Evolutionary conservation across 2,888 invertebrate species (phyloP), one percentile per base, ranked within the genome.

Genomic region (Phortica magna): DNA sequence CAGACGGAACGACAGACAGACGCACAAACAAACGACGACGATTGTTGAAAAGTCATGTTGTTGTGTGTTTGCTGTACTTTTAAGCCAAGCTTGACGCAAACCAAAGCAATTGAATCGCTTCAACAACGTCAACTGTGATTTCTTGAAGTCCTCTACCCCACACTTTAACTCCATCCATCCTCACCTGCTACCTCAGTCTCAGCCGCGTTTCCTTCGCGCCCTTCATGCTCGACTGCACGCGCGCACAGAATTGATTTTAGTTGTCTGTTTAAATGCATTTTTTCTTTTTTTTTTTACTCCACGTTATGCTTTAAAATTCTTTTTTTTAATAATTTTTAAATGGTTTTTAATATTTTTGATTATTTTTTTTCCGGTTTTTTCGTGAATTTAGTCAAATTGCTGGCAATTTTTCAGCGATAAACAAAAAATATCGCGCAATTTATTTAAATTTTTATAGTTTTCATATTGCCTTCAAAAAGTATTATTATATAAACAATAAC

Each of bases 251-350:
- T 85, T 85, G 85, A 85, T 85, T 87, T 85, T 87, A 81, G 85
- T 88, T 87, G 87, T 88, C 85, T 85, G 84, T 85, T 85, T 82
- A 73, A 84, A 87, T 88, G 82, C 80, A 80, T 78, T 87, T 85
- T 87, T 85, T 84, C 83, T 88, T 83, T 84, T 81, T 80, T 85
- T 83, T 83, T 77, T 61, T 61, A 19, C n/a, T 17, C 22, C 19
- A 48, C 9, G 7, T 10, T 61, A 17, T 59, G 2, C 31, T 71
- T 31, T 71, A n/a, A n/a, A n/a, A n/a, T 71, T 71, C 53, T 71
- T 55, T 71, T 55, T 53, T 39, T 39, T 19, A 68, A 7, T 43
- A 68, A 43, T 7, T 17, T 68, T 68, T 43, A 43, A 10, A 68
- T 43, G 14, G 43, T 55, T 71, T 71, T 71, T 71, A 71, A 22